Percentiles rank a stretch among this genome's conserved stretches.
Conservation (phyloP, 2,888 invertebrate genomes). For the Schizaphis graminum region DNA sequence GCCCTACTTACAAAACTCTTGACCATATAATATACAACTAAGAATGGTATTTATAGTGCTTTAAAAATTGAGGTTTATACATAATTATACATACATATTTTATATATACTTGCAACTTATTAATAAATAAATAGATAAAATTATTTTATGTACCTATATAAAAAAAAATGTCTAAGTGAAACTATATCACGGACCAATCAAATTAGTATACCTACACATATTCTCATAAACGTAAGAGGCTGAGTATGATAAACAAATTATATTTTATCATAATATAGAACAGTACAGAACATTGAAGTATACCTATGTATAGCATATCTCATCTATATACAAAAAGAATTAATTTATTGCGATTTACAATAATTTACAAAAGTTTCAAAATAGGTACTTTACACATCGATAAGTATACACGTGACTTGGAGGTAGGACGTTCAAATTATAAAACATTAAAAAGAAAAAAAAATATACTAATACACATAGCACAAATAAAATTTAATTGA, state of each 20-base stretch:
- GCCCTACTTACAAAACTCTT: slow-evolving; percentile 3
- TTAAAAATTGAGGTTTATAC: neutral
- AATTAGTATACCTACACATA: neutral
- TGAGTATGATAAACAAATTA: neutral
- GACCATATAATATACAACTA: neutral
- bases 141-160: neutral
- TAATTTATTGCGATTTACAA: neutral
- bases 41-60: neutral
- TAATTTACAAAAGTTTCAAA: neutral
- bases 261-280: neutral
- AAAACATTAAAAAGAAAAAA: neutral
- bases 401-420: slow-evolving; percentile 18
- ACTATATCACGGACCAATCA: slow-evolving; percentile 48
- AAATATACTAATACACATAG: neutral
- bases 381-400: neutral
- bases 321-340: neutral
- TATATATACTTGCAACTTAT: neutral
- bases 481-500: slow-evolving; percentile 6
- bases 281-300: neutral
- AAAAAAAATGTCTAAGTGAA: slow-evolving; percentile 41
- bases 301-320: neutral
- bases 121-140: slow-evolving; percentile 3
- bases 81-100: neutral
- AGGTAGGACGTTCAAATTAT: neutral
- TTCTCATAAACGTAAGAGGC: neutral